A percentile compares a stretch with the other conserved stretches of the same genome.
Conservation (phyloP, 2,888 invertebrate genomes). For the Apamea crenata region DNA sequence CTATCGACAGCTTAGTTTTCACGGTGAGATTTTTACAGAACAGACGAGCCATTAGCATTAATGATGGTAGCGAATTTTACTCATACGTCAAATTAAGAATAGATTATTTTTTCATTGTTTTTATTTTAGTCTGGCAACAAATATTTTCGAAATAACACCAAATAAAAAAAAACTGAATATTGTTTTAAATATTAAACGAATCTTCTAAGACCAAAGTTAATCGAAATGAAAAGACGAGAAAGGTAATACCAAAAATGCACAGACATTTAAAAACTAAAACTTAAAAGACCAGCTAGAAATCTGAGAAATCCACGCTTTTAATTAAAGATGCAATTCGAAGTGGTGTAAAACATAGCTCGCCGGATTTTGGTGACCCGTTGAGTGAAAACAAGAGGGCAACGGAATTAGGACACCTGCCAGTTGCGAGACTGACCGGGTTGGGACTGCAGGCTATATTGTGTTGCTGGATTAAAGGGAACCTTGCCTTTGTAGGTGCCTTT, state of each 20-base stretch:
- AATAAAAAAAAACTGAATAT: background rate
- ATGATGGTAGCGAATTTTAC: background rate
- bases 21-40: background rate
- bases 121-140: no score
- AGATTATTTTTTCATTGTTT: no score
- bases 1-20: background rate
- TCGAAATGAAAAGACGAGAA: background rate
- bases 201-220: background rate
- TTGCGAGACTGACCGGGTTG: constrained; percentile 18
- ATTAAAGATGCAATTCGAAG: constrained; percentile 59
- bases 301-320: constrained; percentile 37
- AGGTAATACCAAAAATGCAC: background rate
- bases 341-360: constrained; percentile 39
- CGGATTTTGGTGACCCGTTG: constrained; percentile 41
- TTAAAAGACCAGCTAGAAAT: background rate
- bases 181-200: background rate
- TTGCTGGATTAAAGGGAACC: background rate
- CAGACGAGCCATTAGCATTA: background rate
- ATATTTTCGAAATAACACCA: background rate
- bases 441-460: constrained; percentile 6
- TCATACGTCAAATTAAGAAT: no score
- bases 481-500: background rate
- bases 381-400: constrained; percentile 42
- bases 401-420: constrained; percentile 50
- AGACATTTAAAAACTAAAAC: constrained; percentile 9